Percentiles rank a stretch among this genome's conserved stretches.
Evolutionary conservation across 2,888 invertebrate genomes (phyloP).

Genomic region (Patella depressa): DNA sequence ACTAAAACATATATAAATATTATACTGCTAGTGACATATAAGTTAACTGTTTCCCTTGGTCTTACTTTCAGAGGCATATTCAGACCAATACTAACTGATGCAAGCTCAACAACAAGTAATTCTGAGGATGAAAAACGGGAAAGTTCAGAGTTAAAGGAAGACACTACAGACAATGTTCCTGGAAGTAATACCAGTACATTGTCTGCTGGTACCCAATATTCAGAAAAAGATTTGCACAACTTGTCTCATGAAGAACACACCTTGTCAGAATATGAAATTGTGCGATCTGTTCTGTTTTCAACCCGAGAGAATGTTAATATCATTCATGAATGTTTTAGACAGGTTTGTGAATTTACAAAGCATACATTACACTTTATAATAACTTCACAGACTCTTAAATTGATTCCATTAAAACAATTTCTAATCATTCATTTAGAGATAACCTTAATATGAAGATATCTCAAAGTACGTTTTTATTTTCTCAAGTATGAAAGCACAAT

Average conservation of each 20-base stretch:
- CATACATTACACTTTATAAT: neutral
- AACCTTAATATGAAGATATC: no score
- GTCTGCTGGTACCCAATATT: conserved; percentile 55
- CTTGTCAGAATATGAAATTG: conserved; percentile 75
- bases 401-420: neutral
- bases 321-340: conserved; percentile 92
- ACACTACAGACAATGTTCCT: conserved; percentile 38
- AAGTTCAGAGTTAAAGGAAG: conserved; percentile 37
- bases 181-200: conserved; percentile 63
- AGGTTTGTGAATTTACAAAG: conserved; percentile 71
- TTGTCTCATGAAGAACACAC: conserved; percentile 61
- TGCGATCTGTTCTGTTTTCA: conserved; percentile 88
- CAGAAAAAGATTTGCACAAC: conserved; percentile 61
- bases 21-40: no score
- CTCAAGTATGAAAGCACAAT: no score
- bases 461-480: no score
- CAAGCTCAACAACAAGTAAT: conserved; percentile 41
- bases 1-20: no score
- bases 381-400: neutral
- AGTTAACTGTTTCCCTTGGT: no score
- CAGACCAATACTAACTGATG: conserved; percentile 38
- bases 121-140: conserved; percentile 36
- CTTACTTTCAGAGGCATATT: conserved; percentile 35
- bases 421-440: neutral
- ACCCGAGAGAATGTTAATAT: conserved; percentile 94